These are phyloP conservation scores for Trididemnum clinides DNA, from an alignment of 23 tunicate species.

Conservation along the genomic window DNA sequence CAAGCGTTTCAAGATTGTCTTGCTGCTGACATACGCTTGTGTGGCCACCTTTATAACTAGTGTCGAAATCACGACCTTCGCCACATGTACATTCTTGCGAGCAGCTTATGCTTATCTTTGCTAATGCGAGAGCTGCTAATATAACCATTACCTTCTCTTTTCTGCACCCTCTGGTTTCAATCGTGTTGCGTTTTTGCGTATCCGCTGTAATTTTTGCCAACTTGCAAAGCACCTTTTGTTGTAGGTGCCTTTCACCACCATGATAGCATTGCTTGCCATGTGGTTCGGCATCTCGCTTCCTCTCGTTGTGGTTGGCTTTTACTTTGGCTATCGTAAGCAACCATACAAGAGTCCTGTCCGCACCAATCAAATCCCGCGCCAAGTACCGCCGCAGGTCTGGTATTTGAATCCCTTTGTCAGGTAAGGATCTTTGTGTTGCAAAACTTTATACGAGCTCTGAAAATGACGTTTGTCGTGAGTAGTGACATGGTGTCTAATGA, in stretches of 20 bases:
- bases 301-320: slow-evolving; percentile 88
- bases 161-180: background rate
- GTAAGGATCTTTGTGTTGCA: slow-evolving; percentile 15
- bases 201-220: background rate
- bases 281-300: slow-evolving; percentile 98
- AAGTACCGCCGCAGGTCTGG: slow-evolving; percentile 96
- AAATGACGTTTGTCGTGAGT: no score
- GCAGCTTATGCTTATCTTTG: no score
- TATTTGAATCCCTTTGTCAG: slow-evolving; percentile 88
- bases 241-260: slow-evolving; percentile 95
- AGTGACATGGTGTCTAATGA: no score
- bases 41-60: no score
- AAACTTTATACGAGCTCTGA: no score
- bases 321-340: slow-evolving; percentile 98
- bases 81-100: no score
- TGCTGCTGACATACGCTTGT: no score
- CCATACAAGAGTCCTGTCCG: slow-evolving; percentile 98
- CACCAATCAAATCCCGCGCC: slow-evolving; percentile 98
- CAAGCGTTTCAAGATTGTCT: no score
- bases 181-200: background rate
- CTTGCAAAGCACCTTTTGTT: background rate
- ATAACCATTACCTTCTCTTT: no score
- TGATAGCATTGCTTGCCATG: slow-evolving; percentile 87
- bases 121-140: no score
- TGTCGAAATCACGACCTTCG: no score